Evolutionary conservation across 1,140 invertebrate genomes (phyloP).

Genomic region (Rhagoletis zephyria): DNA sequence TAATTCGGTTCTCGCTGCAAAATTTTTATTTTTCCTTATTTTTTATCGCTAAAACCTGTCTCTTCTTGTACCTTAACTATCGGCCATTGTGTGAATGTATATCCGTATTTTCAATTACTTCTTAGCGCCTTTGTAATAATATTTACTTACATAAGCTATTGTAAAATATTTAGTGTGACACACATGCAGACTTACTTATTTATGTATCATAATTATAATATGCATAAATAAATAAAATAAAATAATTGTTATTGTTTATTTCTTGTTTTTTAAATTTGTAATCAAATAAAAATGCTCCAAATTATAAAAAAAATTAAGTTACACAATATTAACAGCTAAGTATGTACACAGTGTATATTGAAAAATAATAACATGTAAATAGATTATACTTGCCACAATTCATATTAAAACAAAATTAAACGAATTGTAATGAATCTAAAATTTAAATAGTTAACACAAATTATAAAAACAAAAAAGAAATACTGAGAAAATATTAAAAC

Average conservation of each 20-base stretch:
- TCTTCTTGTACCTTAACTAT: not conserved
- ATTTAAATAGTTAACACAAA: conserved; percentile 69
- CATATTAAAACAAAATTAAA: conserved; percentile 64
- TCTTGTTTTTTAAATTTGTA: conserved; percentile 72
- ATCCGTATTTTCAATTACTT: not conserved
- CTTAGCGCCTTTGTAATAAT: not conserved
- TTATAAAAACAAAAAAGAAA: conserved; percentile 60
- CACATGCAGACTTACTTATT: not conserved
- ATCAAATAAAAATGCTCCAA: conserved; percentile 55
- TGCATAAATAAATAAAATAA: not conserved
- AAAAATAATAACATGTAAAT: conserved; percentile 26
- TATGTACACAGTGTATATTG: not conserved
- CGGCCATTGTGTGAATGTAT: not conserved
- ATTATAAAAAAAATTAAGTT: not conserved
- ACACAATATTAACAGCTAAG: not conserved
- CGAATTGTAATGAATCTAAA: conserved; percentile 59
- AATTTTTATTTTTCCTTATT: not conserved
- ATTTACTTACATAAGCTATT: not conserved
- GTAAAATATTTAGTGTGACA: conserved; percentile 46
- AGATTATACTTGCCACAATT: conserved; percentile 64
- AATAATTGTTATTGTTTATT: conserved; percentile 58
- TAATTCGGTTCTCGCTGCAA: not conserved
- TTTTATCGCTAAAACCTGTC: conserved; percentile 17
- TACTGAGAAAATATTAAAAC: conserved; percentile 49
- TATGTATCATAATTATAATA: conserved; percentile 25